These are phyloP conservation scores for Columba janthina DNA, from an alignment of 2,113 vertebrate species.

Conservation along the genomic window DNA sequence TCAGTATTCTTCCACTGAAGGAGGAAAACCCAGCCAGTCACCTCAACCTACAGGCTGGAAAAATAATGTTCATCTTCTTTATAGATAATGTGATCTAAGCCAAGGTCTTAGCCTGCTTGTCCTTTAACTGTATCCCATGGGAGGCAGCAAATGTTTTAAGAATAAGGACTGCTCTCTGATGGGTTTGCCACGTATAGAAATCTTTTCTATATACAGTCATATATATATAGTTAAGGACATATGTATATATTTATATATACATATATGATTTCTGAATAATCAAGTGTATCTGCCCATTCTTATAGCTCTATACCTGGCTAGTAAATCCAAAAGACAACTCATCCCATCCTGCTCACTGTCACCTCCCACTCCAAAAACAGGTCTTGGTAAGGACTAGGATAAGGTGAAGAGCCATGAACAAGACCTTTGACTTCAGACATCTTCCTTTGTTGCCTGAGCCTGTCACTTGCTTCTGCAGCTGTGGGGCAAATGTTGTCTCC, in stretches of 20 bases:
- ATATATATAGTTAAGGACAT: rapidly evolving
- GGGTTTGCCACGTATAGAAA: neutral
- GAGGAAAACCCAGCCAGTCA: neutral
- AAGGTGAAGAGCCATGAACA: neutral
- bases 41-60: constrained; percentile 12
- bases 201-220: neutral
- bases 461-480: neutral
- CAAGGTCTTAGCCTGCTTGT: neutral
- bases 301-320: neutral
- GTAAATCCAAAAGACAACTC: neutral
- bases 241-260: neutral
- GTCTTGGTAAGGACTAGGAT: neutral
- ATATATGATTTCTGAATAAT: neutral
- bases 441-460: neutral
- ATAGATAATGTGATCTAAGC: neutral
- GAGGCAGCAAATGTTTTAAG: neutral
- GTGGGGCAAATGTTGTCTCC: neutral
- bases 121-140: neutral
- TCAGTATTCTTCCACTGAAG: neutral
- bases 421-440: neutral
- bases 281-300: neutral
- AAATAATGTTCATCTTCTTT: constrained; percentile 34
- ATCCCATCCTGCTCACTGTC: neutral
- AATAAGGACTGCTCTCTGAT: neutral
- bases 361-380: neutral